These are phyloP conservation scores for Oreochromis grahami DNA, from an alignment of 2,797 vertebrate genomes.

Conservation along the genomic window DNA sequence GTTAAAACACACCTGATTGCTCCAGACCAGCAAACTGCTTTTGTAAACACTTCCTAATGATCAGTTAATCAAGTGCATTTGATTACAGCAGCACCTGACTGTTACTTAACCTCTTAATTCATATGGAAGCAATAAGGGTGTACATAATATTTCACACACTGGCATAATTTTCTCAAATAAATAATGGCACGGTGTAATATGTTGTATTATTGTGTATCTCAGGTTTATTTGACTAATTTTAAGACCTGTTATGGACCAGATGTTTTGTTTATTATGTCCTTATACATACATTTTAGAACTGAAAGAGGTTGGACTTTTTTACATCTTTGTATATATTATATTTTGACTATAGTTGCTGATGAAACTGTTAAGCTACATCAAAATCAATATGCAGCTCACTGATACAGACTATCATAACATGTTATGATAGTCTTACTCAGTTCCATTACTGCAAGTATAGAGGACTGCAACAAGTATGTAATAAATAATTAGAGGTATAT, in stretches of 20 bases:
- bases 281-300: not conserved
- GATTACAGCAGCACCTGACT: not conserved
- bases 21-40: not conserved
- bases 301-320: not conserved
- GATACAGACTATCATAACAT: not conserved
- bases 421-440: not conserved
- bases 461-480: not conserved
- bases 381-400: not conserved
- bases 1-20: not conserved
- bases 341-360: not conserved
- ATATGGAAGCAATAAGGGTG: not conserved
- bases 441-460: not conserved
- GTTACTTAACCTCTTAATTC: not conserved
- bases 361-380: not conserved
- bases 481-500: not conserved
- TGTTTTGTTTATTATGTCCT: not conserved
- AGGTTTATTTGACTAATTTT: not conserved
- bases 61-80: not conserved
- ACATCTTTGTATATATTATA: not conserved
- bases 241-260: not conserved
- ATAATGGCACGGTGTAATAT: not conserved
- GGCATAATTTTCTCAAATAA: not conserved
- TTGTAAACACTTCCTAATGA: not conserved
- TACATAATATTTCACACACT: not conserved
- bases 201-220: not conserved